Evolutionary conservation across 1,140 invertebrate species (phyloP).

Genomic region (Adelges cooleyi): DNA sequence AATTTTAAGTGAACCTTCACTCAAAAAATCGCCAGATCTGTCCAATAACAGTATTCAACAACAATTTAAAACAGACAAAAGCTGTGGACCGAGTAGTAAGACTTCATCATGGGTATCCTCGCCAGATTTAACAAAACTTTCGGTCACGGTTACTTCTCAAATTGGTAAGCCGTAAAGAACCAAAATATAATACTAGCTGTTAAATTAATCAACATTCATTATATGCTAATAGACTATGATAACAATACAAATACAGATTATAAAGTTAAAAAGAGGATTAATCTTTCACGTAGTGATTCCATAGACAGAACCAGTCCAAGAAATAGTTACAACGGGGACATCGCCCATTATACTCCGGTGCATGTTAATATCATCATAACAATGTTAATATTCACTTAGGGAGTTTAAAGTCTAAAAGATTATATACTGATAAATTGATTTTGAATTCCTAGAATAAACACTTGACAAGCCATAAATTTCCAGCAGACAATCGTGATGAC

Average conservation of each 20-base stretch:
- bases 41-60: background rate
- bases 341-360: constrained; percentile 19
- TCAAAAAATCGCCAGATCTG: background rate
- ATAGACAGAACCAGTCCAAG: background rate
- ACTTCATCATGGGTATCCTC: constrained; percentile 56
- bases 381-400: constrained; percentile 28
- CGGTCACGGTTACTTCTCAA: background rate
- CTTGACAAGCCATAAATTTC: background rate
- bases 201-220: too few species aligned
- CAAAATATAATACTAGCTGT: too few species aligned
- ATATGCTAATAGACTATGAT: background rate
- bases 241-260: background rate
- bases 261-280: background rate
- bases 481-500: background rate
- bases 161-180: background rate
- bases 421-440: constrained; percentile 23
- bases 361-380: constrained; percentile 29
- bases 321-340: constrained; percentile 20
- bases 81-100: background rate
- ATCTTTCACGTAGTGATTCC: background rate
- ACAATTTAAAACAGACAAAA: background rate
- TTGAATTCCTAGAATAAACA: constrained; percentile 12
- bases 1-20: too few species aligned
- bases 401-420: constrained; percentile 5
- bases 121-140: constrained; percentile 48